phyloP scores from a whole-genome alignment of 1,140 invertebrate genomes.

The Palaemon carinicauda region DNA sequence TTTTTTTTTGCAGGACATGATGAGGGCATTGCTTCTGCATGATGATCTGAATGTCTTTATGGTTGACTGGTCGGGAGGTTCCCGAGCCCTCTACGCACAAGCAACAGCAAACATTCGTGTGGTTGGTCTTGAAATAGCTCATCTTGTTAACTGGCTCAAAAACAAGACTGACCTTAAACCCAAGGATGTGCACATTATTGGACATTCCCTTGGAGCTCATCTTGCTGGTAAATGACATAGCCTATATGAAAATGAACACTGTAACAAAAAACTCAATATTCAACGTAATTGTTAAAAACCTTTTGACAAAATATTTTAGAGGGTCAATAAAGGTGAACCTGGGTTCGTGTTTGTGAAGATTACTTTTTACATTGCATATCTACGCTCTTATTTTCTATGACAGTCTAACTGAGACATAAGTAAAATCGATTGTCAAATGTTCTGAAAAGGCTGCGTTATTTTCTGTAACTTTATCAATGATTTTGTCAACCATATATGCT shows the following conservation, averaged over 20 bases:
- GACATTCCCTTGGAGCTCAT: slow-evolving; percentile 85
- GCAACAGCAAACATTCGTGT: slow-evolving; percentile 69
- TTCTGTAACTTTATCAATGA: no score
- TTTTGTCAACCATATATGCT: no score
- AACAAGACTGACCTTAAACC: slow-evolving; percentile 75
- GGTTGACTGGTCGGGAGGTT: slow-evolving; percentile 60
- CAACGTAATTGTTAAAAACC: no score
- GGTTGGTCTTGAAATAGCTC: slow-evolving; percentile 82
- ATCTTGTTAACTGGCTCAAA: slow-evolving; percentile 76
- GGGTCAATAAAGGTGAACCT: no score
- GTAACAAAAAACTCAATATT: no score
- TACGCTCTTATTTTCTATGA: no score
- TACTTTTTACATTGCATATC: no score
- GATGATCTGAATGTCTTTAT: slow-evolving; percentile 59
- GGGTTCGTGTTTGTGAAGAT: no score
- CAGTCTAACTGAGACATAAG: no score
- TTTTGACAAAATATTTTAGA: no score
- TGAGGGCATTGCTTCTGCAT: slow-evolving; percentile 30
- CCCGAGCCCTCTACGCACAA: slow-evolving; percentile 64
- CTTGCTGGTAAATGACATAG: slow-evolving; percentile 72
- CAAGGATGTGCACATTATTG: slow-evolving; percentile 80
- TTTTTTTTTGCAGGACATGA: slow-evolving; percentile 58
- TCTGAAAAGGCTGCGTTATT: no score
- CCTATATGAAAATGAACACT: neutral
- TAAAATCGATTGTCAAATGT: no score